phyloP scores from a whole-genome alignment of 2,797 vertebrate genomes.

The Acomys russatus region DNA sequence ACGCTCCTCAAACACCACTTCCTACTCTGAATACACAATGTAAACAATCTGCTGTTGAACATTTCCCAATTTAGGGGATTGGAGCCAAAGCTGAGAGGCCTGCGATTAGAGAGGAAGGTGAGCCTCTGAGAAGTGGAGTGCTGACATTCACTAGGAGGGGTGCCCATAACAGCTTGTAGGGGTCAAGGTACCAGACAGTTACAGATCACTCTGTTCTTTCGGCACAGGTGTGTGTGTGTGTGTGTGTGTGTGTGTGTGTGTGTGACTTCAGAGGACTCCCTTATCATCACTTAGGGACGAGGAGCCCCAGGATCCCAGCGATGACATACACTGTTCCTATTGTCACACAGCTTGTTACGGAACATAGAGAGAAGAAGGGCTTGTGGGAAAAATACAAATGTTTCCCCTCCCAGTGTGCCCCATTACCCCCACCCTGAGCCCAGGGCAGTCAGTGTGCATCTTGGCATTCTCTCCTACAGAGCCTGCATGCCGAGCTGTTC shows the following conservation, averaged over 20 bases:
- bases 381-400: background rate
- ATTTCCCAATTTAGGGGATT: slow-evolving; percentile 83
- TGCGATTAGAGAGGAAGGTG: background rate
- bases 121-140: slow-evolving; percentile 67
- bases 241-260: too few relatives aligned
- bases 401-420: fast-evolving
- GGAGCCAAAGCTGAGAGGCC: slow-evolving; percentile 71
- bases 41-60: slow-evolving; percentile 88
- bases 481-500: fast-evolving
- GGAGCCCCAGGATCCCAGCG: background rate
- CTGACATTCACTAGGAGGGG: background rate
- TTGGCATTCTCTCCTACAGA: background rate
- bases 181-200: background rate
- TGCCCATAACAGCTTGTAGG: background rate
- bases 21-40: slow-evolving; percentile 87
- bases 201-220: background rate
- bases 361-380: background rate
- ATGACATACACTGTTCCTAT: background rate
- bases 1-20: slow-evolving; percentile 89
- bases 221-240: too few relatives aligned
- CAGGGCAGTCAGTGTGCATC: fast-evolving
- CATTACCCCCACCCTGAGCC: fast-evolving
- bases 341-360: background rate
- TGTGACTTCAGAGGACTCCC: background rate
- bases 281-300: background rate